Evolutionary conservation across 2,797 vertebrate genomes (phyloP).

Genomic region (Yasuhikotakia modesta): DNA sequence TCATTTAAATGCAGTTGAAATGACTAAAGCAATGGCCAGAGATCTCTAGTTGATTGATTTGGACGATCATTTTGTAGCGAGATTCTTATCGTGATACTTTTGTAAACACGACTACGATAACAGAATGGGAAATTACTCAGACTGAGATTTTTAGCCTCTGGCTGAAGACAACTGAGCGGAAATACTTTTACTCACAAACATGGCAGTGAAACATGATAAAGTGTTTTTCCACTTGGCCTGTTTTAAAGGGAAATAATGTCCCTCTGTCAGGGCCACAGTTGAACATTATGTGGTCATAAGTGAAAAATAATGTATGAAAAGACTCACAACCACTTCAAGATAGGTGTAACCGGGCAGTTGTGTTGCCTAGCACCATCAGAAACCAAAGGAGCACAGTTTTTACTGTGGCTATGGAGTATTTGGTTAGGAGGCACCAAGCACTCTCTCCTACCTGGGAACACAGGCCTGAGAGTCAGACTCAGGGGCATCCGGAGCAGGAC

Average conservation of each 20-base stretch:
- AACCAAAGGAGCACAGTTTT: constrained; percentile 51
- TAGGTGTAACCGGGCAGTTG: constrained; percentile 66
- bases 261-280: background rate
- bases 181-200: background rate
- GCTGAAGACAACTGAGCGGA: background rate
- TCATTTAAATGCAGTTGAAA: background rate
- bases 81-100: background rate
- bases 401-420: constrained; percentile 9
- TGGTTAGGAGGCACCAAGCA: constrained; percentile 19
- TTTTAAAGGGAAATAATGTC: constrained; percentile 11
- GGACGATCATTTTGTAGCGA: background rate
- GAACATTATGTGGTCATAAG: background rate
- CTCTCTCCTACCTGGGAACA: constrained; percentile 79
- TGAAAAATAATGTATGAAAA: constrained; percentile 53
- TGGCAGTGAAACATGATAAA: background rate
- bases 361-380: constrained; percentile 65
- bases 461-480: constrained; percentile 87
- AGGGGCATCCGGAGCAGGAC: constrained; percentile 89
- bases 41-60: background rate
- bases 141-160: background rate
- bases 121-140: constrained; percentile 6
- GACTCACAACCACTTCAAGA: constrained; percentile 75
- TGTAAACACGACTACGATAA: constrained; percentile 6
- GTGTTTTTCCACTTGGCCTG: background rate
- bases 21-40: background rate